Conservation (phyloP, 2,888 invertebrate species). For the Chrysodeixis includens region DNA sequence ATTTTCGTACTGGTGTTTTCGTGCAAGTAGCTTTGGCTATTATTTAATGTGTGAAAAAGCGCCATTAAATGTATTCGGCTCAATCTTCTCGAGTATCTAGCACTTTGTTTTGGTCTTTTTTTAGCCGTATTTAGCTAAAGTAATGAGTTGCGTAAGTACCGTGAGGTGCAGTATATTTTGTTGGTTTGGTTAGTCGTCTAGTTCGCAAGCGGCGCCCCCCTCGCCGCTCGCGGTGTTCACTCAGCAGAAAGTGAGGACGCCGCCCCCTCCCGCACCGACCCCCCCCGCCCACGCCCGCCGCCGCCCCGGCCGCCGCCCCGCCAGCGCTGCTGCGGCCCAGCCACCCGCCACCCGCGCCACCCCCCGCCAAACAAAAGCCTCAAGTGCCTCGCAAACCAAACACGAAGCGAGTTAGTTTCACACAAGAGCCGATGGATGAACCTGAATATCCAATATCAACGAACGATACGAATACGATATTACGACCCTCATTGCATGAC, state of each 20-base stretch:
- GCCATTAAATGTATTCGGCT: conserved; percentile 42
- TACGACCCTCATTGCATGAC: conserved; percentile 72
- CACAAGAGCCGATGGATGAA: conserved; percentile 73
- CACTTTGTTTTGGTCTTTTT: conserved; percentile 71
- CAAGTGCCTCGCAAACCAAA: conserved; percentile 86
- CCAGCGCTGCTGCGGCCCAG: conserved; percentile 65
- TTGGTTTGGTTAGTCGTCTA: conserved; percentile 87
- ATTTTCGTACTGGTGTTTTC: conserved; percentile 71
- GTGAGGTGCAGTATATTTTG: conserved; percentile 77
- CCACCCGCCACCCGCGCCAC: conserved; percentile 68
- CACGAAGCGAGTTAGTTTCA: conserved; percentile 88
- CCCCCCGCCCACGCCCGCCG: conserved; percentile 69
- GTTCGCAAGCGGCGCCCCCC: conserved; percentile 76
- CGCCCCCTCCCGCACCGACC: conserved; percentile 66
- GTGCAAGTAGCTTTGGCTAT: conserved; percentile 81
- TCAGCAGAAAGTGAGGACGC: conserved; percentile 75
- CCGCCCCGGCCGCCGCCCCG: conserved; percentile 52
- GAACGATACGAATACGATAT: conserved; percentile 67
- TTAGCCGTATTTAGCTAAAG: conserved; percentile 61
- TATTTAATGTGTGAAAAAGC: conserved; percentile 56
- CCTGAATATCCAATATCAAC: conserved; percentile 65
- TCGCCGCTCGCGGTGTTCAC: conserved; percentile 82
- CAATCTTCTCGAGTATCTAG: conserved; percentile 55
- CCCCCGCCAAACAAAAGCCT: conserved; percentile 78
- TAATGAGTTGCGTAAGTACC: conserved; percentile 67